Evolutionary conservation across 2,113 vertebrate genomes (phyloP).

Genomic region (Felis catus): F.catus_Fca126_mat1.0 CM031423.1:26084501-26085000

Average conservation of each 20-base stretch:
- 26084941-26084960: neutral
- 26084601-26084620: neutral
- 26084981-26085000: neutral
- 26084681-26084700: neutral
- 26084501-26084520: neutral
- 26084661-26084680: neutral
- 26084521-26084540: neutral
- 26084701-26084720: accelerated
- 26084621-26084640: neutral
- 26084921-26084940: neutral
- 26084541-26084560: neutral
- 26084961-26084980: too few species aligned
- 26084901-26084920: neutral
- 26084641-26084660: accelerated
- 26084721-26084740: accelerated
- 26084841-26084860: accelerated
- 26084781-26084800: neutral
- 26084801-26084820: neutral
- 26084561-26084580: too few species aligned
- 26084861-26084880: neutral
- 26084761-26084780: neutral
- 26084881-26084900: neutral
- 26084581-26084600: too few species aligned
- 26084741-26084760: accelerated
- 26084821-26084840: neutral